Conservation (phyloP, 2,797 vertebrate species). For the Jordanella pulchra region DNA sequence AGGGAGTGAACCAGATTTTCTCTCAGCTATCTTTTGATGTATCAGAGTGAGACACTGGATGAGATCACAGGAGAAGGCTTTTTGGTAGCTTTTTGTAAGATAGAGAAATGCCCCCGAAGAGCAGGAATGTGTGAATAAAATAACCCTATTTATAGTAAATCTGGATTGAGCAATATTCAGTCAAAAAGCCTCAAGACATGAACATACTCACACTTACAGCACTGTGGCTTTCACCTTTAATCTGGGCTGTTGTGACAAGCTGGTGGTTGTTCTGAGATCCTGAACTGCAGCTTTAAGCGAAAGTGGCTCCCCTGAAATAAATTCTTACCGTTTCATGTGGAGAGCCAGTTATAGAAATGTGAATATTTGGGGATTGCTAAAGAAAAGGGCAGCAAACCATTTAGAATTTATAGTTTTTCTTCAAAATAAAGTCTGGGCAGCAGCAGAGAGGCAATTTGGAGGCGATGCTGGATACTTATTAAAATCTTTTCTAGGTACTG, state of each 20-base stretch:
- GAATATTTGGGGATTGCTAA: conserved; percentile 10
- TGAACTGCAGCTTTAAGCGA: conserved; percentile 36
- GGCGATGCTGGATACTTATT: background rate
- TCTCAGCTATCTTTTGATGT: conserved; percentile 53
- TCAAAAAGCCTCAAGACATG: conserved; percentile 22
- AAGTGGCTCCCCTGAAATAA: conserved; percentile 38
- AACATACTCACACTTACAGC: background rate
- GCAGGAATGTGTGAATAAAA: conserved; percentile 18
- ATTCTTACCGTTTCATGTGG: conserved; percentile 30
- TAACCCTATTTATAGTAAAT: conserved; percentile 1
- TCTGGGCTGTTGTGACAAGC: conserved; percentile 46
- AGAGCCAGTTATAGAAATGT: conserved; percentile 11
- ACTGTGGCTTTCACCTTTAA: conserved; percentile 38
- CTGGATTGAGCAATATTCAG: conserved; percentile 15
- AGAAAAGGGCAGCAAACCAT: background rate
- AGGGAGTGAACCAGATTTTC: conserved; percentile 34
- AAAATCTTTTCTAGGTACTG: background rate
- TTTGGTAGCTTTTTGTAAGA: conserved; percentile 3
- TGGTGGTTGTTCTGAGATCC: conserved; percentile 37
- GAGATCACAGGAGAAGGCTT: conserved; percentile 7
- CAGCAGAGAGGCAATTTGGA: background rate
- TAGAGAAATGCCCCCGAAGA: background rate
- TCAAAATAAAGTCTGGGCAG: conserved; percentile 5
- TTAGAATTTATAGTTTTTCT: background rate
- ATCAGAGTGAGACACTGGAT: conserved; percentile 25